These are phyloP conservation scores for Anas bernieri DNA, from an alignment of 2,797 vertebrate genomes.

Conservation along the genomic window DNA sequence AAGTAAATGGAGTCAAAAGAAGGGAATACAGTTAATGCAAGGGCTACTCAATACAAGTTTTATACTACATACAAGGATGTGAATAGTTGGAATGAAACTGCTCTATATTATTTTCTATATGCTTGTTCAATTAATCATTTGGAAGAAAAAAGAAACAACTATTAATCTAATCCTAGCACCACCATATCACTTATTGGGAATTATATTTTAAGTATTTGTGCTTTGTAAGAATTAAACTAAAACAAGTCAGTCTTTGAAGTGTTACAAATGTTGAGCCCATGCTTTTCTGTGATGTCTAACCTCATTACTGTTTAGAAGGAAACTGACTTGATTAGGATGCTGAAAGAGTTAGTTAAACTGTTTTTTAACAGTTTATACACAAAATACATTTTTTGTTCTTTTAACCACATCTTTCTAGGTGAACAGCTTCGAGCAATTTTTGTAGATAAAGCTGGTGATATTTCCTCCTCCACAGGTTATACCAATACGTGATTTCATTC, in stretches of 20 bases:
- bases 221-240: neutral
- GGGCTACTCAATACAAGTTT: neutral
- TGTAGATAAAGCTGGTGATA: neutral
- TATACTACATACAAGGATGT: neutral
- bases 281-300: neutral
- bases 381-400: neutral
- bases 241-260: neutral
- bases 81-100: neutral
- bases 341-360: neutral
- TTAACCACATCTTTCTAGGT: neutral
- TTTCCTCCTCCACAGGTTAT: neutral
- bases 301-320: neutral
- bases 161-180: neutral
- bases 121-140: neutral
- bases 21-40: neutral
- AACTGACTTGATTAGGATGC: neutral
- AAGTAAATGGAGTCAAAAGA: constrained; percentile 15
- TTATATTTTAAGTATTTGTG: neutral
- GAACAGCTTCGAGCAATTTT: neutral
- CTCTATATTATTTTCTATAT: neutral
- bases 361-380: neutral
- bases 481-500: neutral
- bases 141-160: neutral
- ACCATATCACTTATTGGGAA: neutral
- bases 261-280: neutral